Percentiles rank a stretch among this genome's conserved stretches.
phyloP scores from a whole-genome alignment of 2,113 vertebrate species.

The Marmota monax region DNA sequence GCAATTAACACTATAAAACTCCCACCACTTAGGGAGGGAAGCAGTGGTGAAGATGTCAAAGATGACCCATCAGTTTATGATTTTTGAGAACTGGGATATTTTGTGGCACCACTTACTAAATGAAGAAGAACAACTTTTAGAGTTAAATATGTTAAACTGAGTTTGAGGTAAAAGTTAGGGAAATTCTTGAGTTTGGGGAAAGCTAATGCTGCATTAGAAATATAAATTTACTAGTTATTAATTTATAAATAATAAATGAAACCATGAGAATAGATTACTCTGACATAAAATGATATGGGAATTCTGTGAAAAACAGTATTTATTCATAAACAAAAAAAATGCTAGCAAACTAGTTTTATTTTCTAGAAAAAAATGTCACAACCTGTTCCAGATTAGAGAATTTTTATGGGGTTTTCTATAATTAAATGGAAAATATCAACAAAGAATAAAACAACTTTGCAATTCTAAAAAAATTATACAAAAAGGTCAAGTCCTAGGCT shows the following conservation, averaged over 20 bases:
- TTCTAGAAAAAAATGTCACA: neutral
- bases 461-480: neutral
- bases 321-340: neutral
- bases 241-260: neutral
- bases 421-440: conserved; percentile 18
- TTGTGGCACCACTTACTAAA: neutral
- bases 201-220: neutral
- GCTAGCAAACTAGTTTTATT: neutral
- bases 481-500: too few relatives aligned
- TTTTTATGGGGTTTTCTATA: neutral
- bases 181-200: neutral
- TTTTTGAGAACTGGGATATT: conserved; percentile 4
- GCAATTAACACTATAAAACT: neutral
- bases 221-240: conserved; percentile 11
- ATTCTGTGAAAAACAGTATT: neutral
- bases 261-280: neutral
- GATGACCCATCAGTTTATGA: neutral
- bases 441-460: neutral
- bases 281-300: neutral
- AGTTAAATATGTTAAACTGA: neutral
- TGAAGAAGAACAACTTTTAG: neutral
- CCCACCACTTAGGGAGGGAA: neutral
- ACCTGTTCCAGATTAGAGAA: neutral
- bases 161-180: neutral
- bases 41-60: neutral